Evolutionary conservation across 2,888 invertebrate genomes (phyloP), one percentile per base, ranked within the genome.

Genomic region (Belgica antarctica): DNA sequence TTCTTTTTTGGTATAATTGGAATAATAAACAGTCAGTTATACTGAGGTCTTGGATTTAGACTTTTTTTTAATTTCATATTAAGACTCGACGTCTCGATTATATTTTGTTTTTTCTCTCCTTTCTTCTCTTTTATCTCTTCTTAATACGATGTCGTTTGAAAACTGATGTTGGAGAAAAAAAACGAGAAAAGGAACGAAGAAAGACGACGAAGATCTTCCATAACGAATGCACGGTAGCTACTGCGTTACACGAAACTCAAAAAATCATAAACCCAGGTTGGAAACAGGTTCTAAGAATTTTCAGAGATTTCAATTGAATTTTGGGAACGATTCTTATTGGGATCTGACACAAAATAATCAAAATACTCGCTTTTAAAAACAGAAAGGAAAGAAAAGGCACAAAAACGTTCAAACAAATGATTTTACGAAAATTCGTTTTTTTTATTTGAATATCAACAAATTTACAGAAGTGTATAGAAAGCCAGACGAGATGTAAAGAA

Each of bases 191-290:
- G n/a, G n/a, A n/a, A n/a, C n/a, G n/a, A n/a, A n/a, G n/a, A n/a
- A n/a, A n/a, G n/a, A n/a, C n/a, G n/a, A n/a, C 46, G 46, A 27
- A 59, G 59, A 59, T 59, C 34, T 34, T 46, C 65, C 65, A 65
- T 25, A 65, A 65, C 65, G 65, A 65, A 65, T 47, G 17, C 65
- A 63, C 28, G 41, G 57, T 25, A 36, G 65, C 65, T 65, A 65
- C 65, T 47, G 65, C 46, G 27, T 65, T 65, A 65, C 65, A 25
- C 65, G 8, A 63, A 46, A 59, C 12, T 52, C 52, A 17, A n/a
- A 52, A 52, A 41, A 41, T 41, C 41, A 41, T 41, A 41, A 41
- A 41, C 41, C 41, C 41, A 41, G n/a, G 10, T 41, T 10, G 10
- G 41, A n/a, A n/a, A 41, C 15, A n/a, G 41, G 15, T 41, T n/a